These are phyloP conservation scores for Calosoma granatense DNA, from an alignment of 1,140 invertebrate species.

Conservation along the genomic window DNA sequence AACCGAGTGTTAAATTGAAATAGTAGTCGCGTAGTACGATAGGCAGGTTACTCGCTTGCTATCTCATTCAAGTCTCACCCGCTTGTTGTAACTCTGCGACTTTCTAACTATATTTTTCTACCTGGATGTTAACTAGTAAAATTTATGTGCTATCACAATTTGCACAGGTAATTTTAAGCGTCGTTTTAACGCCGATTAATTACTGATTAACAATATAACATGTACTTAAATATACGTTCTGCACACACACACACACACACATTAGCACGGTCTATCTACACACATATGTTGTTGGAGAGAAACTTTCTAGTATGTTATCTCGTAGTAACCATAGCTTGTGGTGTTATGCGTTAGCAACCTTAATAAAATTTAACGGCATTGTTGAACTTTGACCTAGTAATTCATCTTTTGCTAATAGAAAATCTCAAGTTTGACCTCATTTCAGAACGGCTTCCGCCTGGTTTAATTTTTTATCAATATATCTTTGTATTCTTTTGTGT, in stretches of 20 bases:
- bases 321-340: background rate
- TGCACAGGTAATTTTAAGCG: too few relatives aligned
- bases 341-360: too few relatives aligned
- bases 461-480: too few relatives aligned
- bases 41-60: too few relatives aligned
- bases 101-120: too few relatives aligned
- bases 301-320: background rate
- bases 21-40: too few relatives aligned
- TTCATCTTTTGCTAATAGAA: constrained; percentile 8
- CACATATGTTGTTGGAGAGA: too few relatives aligned
- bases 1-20: too few relatives aligned
- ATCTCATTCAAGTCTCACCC: too few relatives aligned
- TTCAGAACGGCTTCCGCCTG: background rate
- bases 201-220: background rate
- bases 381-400: constrained; percentile 3
- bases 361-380: constrained; percentile 7
- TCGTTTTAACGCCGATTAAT: background rate
- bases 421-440: background rate
- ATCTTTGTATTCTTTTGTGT: too few relatives aligned
- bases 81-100: too few relatives aligned
- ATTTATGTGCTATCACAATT: background rate
- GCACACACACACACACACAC: background rate
- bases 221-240: background rate
- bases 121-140: too few relatives aligned
- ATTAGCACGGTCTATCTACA: background rate